Conservation (phyloP, 2,113 vertebrate species). For the Gasterosteus nipponicus region DNA sequence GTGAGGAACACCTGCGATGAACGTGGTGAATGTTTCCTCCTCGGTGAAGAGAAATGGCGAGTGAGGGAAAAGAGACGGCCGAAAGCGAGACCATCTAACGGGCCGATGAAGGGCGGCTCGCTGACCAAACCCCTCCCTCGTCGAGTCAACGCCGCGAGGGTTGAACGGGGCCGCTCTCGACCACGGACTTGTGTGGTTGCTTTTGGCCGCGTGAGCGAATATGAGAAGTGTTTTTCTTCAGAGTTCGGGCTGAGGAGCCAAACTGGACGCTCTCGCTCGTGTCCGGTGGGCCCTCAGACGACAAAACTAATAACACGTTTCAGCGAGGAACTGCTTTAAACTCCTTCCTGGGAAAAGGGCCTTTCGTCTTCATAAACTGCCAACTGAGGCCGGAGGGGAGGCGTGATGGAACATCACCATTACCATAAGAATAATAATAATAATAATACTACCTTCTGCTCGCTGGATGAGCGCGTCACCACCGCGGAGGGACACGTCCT, state of each 20-base stretch:
- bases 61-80: constrained; percentile 15
- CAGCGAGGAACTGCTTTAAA: constrained; percentile 56
- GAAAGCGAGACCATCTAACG: constrained; percentile 3
- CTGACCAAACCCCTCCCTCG: constrained; percentile 33
- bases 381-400: constrained; percentile 23
- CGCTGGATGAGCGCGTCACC: constrained; percentile 48
- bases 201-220: constrained; percentile 51
- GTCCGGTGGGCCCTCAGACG: constrained; percentile 45
- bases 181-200: constrained; percentile 56
- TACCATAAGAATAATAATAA: not conserved
- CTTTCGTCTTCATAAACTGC: constrained; percentile 50
- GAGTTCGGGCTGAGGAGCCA: constrained; percentile 59
- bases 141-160: constrained; percentile 43
- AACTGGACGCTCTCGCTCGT: constrained; percentile 31
- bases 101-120: constrained; percentile 11
- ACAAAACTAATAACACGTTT: constrained; percentile 65
- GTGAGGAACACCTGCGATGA: constrained; percentile 1
- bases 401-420: constrained; percentile 31
- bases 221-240: constrained; percentile 57
- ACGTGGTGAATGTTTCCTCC: constrained; percentile 18
- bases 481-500: constrained; percentile 25
- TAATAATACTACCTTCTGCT: constrained; percentile 37
- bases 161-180: constrained; percentile 55
- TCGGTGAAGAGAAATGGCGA: constrained; percentile 17
- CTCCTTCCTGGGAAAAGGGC: constrained; percentile 31